A percentile compares a stretch with the other conserved stretches of the same genome.
phyloP scores from a whole-genome alignment of 2,113 vertebrate species.

The Grammatotria lemairii region DNA sequence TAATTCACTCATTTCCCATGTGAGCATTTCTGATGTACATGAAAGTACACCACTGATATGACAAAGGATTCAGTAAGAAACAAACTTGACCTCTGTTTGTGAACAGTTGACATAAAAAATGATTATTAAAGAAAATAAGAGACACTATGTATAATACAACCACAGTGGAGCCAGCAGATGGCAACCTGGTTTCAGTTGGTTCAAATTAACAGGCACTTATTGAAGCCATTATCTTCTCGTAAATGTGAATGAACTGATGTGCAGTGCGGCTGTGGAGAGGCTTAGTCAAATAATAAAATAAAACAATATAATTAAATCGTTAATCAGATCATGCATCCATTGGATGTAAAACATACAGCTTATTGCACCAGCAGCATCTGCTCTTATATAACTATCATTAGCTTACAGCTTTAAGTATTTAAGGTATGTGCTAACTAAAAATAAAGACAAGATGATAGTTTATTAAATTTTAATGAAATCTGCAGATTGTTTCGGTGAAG shows the following conservation, averaged over 20 bases:
- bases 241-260: not conserved
- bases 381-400: too few species aligned
- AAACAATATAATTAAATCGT: not conserved
- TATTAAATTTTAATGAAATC: too few species aligned
- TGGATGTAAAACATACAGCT: rapidly evolving
- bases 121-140: not conserved
- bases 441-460: too few species aligned
- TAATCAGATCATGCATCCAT: rapidly evolving
- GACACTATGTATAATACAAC: not conserved
- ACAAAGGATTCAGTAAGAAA: not conserved
- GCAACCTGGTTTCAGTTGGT: not conserved
- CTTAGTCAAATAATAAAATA: not conserved
- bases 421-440: too few species aligned
- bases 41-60: not conserved
- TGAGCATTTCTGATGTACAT: not conserved
- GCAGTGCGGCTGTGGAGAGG: not conserved
- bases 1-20: rapidly evolving
- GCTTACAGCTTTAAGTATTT: too few species aligned
- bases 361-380: not conserved
- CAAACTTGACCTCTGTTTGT: not conserved
- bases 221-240: not conserved
- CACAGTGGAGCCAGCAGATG: not conserved
- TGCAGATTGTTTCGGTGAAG: rapidly evolving
- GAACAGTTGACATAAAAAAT: not conserved
- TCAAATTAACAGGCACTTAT: not conserved